Evolutionary conservation across 2,797 vertebrate species (phyloP).

Genomic region (Percopsis omiscomaycus): DNA sequence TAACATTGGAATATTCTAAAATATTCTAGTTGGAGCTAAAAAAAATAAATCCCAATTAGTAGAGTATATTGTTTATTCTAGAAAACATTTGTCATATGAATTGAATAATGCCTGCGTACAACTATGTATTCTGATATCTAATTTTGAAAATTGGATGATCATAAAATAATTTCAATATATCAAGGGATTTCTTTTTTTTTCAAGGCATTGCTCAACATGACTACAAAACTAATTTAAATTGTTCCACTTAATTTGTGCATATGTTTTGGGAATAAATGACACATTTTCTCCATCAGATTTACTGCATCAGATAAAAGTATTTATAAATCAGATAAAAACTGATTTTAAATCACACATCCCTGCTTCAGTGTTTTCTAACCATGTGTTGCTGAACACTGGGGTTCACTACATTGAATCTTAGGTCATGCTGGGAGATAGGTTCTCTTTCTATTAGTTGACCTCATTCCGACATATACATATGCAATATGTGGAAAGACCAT

Average conservation of each 20-base stretch:
- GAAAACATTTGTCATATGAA: conserved; percentile 50
- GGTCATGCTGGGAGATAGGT: conserved; percentile 41
- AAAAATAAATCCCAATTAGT: conserved; percentile 17
- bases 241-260: conserved; percentile 33
- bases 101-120: conserved; percentile 57
- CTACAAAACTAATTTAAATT: conserved; percentile 1
- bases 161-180: neutral
- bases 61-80: conserved; percentile 28
- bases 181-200: no score
- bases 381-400: conserved; percentile 49
- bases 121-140: conserved; percentile 29
- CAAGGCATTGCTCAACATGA: neutral
- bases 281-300: conserved; percentile 21
- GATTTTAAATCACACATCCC: conserved; percentile 4
- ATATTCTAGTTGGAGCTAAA: conserved; percentile 36
- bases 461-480: conserved; percentile 74
- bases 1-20: conserved; percentile 35
- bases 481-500: conserved; percentile 71
- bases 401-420: conserved; percentile 26
- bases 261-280: neutral
- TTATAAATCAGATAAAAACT: conserved; percentile 15
- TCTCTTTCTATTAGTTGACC: conserved; percentile 52
- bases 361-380: conserved; percentile 25
- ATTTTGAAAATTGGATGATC: conserved; percentile 12
- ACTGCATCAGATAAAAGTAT: conserved; percentile 23